phyloP scores from a whole-genome alignment of 2,797 vertebrate genomes.

The Ctenopoma multispine region DNA sequence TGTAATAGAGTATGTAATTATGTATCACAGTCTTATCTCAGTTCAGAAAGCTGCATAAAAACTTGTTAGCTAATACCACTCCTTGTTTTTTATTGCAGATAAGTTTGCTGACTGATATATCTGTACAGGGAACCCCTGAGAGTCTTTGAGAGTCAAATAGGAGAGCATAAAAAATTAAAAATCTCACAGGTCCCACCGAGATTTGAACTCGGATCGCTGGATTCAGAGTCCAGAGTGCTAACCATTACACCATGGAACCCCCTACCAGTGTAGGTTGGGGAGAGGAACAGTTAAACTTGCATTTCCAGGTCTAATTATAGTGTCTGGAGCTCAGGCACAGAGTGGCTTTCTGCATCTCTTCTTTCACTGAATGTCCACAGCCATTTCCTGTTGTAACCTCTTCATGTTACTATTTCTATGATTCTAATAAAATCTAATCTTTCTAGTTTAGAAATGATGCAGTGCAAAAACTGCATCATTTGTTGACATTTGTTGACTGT shows the following conservation, averaged over 20 bases:
- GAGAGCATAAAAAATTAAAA: background rate
- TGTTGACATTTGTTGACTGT: no score
- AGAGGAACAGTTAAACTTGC: rapidly evolving
- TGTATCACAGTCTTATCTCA: no score
- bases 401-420: background rate
- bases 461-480: no score
- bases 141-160: no score
- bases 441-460: background rate
- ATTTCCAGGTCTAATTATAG: constrained; percentile 34
- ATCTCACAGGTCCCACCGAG: constrained; percentile 59
- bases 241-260: constrained; percentile 77
- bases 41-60: background rate
- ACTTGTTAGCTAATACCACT: background rate
- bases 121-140: background rate
- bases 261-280: rapidly evolving
- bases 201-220: constrained; percentile 75
- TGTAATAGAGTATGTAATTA: no score
- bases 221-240: constrained; percentile 78
- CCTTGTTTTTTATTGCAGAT: background rate
- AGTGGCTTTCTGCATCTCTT: constrained; percentile 10
- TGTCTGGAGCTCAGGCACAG: background rate
- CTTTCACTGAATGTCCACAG: background rate
- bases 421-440: background rate
- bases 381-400: background rate
- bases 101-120: background rate